phyloP scores from a whole-genome alignment of 2,113 vertebrate genomes.

The Collichthys lucidus region DNA sequence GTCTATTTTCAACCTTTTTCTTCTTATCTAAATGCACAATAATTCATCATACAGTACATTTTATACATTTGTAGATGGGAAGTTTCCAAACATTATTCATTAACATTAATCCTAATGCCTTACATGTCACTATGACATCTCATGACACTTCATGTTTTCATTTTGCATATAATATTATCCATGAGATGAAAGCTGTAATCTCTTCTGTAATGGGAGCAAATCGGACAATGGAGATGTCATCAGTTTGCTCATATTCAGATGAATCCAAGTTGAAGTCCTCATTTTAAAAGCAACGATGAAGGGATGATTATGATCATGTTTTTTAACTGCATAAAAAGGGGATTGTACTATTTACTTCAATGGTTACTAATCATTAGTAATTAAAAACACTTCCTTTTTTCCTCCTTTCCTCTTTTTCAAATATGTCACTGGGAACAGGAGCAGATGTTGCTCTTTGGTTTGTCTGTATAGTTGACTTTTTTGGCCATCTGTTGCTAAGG shows the following conservation, averaged over 20 bases:
- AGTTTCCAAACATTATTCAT: background rate
- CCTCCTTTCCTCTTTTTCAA: background rate
- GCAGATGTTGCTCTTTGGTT: conserved; percentile 12
- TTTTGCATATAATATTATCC: conserved; percentile 23
- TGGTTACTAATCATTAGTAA: conserved; percentile 24
- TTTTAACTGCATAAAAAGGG: background rate
- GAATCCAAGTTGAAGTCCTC: background rate
- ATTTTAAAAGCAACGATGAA: background rate
- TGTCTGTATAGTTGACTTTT: conserved; percentile 37
- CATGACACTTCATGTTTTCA: background rate
- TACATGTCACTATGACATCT: conserved; percentile 41
- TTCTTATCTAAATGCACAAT: background rate
- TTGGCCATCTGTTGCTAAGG: conserved; percentile 27
- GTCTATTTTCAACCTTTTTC: background rate
- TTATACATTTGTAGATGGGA: background rate
- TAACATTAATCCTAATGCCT: conserved; percentile 28
- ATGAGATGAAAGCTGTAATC: background rate
- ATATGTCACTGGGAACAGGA: background rate
- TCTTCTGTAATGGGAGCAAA: conserved; percentile 11
- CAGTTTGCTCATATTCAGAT: conserved; percentile 10
- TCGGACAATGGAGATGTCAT: background rate
- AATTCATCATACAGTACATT: background rate
- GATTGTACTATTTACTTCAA: background rate
- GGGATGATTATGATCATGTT: background rate
- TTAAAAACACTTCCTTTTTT: background rate